Evolutionary conservation across 2,113 vertebrate genomes (phyloP).

Genomic region (Xenopus laevis): DNA sequence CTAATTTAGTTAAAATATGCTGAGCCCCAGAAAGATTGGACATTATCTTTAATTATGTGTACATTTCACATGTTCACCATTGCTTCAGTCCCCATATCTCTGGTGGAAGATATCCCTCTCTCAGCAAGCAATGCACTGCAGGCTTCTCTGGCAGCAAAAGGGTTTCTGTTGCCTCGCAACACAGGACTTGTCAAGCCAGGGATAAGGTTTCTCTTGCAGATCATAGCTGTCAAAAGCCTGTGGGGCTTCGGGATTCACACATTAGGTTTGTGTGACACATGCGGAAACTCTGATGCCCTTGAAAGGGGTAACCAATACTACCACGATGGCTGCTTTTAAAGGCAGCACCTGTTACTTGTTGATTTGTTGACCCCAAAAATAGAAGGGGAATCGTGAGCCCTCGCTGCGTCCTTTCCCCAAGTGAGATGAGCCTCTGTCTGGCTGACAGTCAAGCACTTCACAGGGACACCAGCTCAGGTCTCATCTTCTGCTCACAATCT

Average conservation of each 20-base stretch:
- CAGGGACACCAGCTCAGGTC: slow-evolving; percentile 21
- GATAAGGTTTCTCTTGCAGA: slow-evolving; percentile 41
- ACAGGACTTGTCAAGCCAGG: slow-evolving; percentile 37
- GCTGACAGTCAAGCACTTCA: slow-evolving; percentile 43
- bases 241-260: slow-evolving; percentile 47
- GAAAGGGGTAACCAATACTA: slow-evolving; percentile 53
- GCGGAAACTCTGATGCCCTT: slow-evolving; percentile 57
- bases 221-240: slow-evolving; percentile 43
- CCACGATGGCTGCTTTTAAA: slow-evolving; percentile 38
- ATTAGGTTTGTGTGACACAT: slow-evolving; percentile 50
- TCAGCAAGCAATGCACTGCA: slow-evolving; percentile 1
- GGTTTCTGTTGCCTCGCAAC: slow-evolving; percentile 37
- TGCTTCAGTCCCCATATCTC: neutral
- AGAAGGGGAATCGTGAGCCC: slow-evolving; percentile 50
- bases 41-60: too few relatives aligned
- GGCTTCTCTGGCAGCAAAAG: slow-evolving; percentile 14
- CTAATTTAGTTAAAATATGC: too few relatives aligned
- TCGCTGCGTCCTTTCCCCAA: slow-evolving; percentile 29
- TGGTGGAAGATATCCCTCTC: neutral
- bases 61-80: neutral
- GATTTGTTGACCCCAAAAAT: slow-evolving; percentile 62
- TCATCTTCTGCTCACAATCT: slow-evolving; percentile 34
- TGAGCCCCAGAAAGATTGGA: too few relatives aligned
- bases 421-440: slow-evolving; percentile 45
- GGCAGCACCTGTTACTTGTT: slow-evolving; percentile 53